phyloP scores from a whole-genome alignment of 2,113 vertebrate species.

The Etheostoma cragini region DNA sequence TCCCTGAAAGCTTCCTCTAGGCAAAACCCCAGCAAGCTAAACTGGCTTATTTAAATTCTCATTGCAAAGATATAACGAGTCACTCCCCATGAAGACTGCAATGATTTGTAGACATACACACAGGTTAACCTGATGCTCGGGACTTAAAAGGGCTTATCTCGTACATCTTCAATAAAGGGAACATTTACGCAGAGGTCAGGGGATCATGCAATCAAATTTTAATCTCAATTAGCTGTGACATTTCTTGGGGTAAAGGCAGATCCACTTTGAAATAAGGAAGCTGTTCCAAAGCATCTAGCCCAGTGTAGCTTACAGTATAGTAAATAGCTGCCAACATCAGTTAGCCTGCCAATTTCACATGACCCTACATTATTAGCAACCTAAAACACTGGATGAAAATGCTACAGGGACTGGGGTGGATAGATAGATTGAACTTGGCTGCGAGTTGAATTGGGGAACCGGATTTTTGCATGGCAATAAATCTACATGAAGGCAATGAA shows the following conservation, averaged over 20 bases:
- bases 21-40: constrained; percentile 73
- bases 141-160: constrained; percentile 54
- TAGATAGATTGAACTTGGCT: constrained; percentile 71
- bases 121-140: constrained; percentile 32
- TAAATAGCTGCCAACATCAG: constrained; percentile 74
- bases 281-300: constrained; percentile 49
- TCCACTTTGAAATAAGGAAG: constrained; percentile 43
- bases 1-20: constrained; percentile 70
- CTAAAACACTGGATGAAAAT: constrained; percentile 65
- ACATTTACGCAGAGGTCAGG: constrained; percentile 62
- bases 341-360: constrained; percentile 75
- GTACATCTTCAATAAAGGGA: constrained; percentile 57
- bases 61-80: constrained; percentile 67
- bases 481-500: constrained; percentile 76
- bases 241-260: constrained; percentile 46
- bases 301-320: constrained; percentile 48
- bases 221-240: constrained; percentile 75
- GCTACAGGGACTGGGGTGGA: constrained; percentile 35
- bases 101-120: constrained; percentile 60
- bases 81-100: constrained; percentile 40
- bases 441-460: constrained; percentile 40
- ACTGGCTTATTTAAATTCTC: constrained; percentile 69
- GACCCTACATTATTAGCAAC: constrained; percentile 75
- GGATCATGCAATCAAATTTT: constrained; percentile 68
- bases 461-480: constrained; percentile 68